These are phyloP conservation scores for Entomyzon cyanotis DNA, from an alignment of 2,113 vertebrate species.

Conservation along the genomic window DNA sequence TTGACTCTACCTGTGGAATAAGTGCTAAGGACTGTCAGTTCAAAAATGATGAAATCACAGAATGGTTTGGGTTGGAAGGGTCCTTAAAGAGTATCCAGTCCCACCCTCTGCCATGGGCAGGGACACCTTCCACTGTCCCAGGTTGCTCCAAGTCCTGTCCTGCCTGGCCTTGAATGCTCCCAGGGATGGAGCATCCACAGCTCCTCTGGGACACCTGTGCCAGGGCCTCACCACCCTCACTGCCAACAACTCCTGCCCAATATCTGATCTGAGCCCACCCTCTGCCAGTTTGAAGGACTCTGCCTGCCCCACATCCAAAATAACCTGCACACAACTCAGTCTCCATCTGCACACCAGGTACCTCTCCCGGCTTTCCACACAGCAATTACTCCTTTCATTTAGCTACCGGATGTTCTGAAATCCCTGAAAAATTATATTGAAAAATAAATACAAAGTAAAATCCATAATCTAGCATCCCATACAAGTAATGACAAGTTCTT, in stretches of 20 bases:
- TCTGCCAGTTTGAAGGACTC: neutral
- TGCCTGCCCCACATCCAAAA: neutral
- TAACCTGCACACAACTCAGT: neutral
- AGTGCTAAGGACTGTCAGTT: neutral
- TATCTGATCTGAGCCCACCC: neutral
- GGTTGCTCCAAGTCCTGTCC: rapidly evolving
- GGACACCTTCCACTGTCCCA: neutral
- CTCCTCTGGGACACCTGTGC: neutral
- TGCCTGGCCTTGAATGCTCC: neutral
- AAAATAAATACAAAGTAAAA: neutral
- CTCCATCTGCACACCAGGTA: neutral
- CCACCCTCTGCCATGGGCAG: neutral
- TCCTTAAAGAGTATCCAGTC: neutral
- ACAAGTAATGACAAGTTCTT: neutral
- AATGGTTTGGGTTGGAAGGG: neutral
- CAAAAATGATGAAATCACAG: neutral
- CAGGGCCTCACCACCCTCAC: rapidly evolving
- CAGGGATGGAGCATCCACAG: neutral
- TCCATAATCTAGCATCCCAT: neutral
- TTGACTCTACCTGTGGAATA: neutral
- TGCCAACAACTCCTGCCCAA: neutral
- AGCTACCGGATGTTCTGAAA: neutral
- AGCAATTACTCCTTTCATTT: neutral
- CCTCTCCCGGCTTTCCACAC: neutral
- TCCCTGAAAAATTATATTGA: neutral